A percentile compares a stretch with the other conserved stretches of the same genome.
Conservation (phyloP, 1,140 invertebrate species). For the Bradynema listronoti region DNA sequence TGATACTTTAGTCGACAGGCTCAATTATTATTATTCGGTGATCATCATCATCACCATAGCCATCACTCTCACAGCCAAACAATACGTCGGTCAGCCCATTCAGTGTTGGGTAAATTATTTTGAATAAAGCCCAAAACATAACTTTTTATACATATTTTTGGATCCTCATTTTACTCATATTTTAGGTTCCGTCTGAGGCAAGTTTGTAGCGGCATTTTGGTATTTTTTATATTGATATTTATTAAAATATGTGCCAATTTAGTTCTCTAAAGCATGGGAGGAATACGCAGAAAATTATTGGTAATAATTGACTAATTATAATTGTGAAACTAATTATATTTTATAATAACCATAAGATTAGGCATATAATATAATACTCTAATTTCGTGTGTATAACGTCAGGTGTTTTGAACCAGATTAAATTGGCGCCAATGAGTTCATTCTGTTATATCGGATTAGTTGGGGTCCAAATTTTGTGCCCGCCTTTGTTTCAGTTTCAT, state of each 20-base stretch:
- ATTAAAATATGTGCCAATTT: constrained; percentile 23
- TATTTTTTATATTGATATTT: constrained; percentile 4
- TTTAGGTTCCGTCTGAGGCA: constrained; percentile 42
- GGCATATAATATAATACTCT: neutral
- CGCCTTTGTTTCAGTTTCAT: no score
- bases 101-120: constrained; percentile 48
- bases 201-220: no score
- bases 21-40: constrained; percentile 62
- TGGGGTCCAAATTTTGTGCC: no score
- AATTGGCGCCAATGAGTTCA: no score
- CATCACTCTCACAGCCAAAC: constrained; percentile 44
- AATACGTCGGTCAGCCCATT: constrained; percentile 54
- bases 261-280: constrained; percentile 59
- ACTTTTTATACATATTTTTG: neutral
- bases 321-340: neutral
- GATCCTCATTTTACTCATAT: no score
- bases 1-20: constrained; percentile 61
- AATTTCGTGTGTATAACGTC: no score
- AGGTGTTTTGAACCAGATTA: no score
- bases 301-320: constrained; percentile 11
- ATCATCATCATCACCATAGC: constrained; percentile 61
- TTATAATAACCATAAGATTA: neutral
- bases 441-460: no score
- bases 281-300: constrained; percentile 58
- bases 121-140: neutral